These are phyloP conservation scores for Papilio aristodemus DNA, from an alignment of 1,140 invertebrate species.

Conservation along the genomic window DNA sequence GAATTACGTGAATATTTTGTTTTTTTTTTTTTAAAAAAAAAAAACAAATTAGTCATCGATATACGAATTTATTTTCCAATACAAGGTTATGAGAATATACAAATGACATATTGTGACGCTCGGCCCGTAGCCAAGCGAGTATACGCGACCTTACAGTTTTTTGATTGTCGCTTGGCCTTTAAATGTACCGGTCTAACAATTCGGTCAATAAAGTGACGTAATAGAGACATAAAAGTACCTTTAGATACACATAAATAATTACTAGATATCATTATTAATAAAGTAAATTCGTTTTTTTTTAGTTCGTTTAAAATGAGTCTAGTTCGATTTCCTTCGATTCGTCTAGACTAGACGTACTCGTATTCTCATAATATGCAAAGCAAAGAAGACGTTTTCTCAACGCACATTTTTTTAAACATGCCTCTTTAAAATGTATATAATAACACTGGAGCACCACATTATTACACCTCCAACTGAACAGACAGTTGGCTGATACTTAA, in stretches of 20 bases:
- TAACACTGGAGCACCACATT: too few relatives aligned
- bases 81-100: slow-evolving; percentile 7
- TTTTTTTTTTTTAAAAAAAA: too few relatives aligned
- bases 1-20: not conserved
- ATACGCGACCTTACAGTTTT: not conserved
- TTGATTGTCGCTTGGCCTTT: slow-evolving; percentile 15
- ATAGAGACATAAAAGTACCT: not conserved
- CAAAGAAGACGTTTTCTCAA: too few relatives aligned
- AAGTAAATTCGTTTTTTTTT: too few relatives aligned
- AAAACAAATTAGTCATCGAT: not conserved
- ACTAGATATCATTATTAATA: too few relatives aligned
- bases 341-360: too few relatives aligned
- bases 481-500: not conserved
- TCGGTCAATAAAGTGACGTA: slow-evolving; percentile 1
- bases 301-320: too few relatives aligned
- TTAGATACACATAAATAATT: not conserved
- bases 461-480: too few relatives aligned
- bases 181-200: slow-evolving; percentile 16
- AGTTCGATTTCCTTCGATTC: too few relatives aligned
- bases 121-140: not conserved
- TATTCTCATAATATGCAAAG: too few relatives aligned
- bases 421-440: too few relatives aligned
- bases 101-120: slow-evolving; percentile 12
- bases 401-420: too few relatives aligned
- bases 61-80: slow-evolving; percentile 2